These are phyloP conservation scores for Datnioides undecimradiatus DNA, from an alignment of 2,113 vertebrate species.

Conservation along the genomic window DNA sequence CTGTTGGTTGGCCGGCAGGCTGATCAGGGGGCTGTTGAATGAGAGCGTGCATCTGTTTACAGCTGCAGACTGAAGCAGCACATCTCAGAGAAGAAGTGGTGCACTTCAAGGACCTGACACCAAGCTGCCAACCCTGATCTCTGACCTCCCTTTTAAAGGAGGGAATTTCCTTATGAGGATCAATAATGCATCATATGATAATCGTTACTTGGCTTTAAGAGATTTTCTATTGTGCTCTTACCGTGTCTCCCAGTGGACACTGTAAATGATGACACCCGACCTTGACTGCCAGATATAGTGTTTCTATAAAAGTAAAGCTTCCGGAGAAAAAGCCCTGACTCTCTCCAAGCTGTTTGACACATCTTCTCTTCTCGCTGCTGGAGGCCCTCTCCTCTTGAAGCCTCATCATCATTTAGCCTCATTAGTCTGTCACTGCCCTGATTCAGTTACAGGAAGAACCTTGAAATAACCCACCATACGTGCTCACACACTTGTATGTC, in stretches of 20 bases:
- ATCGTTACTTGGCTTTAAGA: conserved; percentile 13
- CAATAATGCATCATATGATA: conserved; percentile 23
- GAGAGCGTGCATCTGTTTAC: conserved; percentile 46
- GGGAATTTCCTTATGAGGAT: conserved; percentile 6
- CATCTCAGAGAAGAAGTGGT: not conserved
- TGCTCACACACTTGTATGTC: conserved; percentile 7
- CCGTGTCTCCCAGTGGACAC: not conserved
- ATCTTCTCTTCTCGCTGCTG: conserved; percentile 50
- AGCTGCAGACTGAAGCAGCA: conserved; percentile 1
- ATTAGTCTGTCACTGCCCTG: conserved; percentile 79
- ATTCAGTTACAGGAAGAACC: conserved; percentile 80
- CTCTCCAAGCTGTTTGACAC: conserved; percentile 56
- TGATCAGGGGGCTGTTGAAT: conserved; percentile 42
- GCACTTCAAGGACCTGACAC: conserved; percentile 14
- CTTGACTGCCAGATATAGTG: conserved; percentile 30
- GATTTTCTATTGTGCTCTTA: not conserved
- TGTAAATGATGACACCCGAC: not conserved
- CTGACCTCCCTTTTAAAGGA: conserved; percentile 33
- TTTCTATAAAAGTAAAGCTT: conserved; percentile 52
- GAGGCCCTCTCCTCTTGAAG: conserved; percentile 57
- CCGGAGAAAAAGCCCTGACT: conserved; percentile 22
- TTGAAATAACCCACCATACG: conserved; percentile 54
- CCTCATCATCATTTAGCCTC: conserved; percentile 80
- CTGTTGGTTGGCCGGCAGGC: conserved; percentile 42
- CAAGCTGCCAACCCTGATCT: conserved; percentile 42